Evolutionary conservation across 2,888 invertebrate species (phyloP), one percentile per base, ranked within the genome.

Genomic region (Alcis repandata): DNA sequence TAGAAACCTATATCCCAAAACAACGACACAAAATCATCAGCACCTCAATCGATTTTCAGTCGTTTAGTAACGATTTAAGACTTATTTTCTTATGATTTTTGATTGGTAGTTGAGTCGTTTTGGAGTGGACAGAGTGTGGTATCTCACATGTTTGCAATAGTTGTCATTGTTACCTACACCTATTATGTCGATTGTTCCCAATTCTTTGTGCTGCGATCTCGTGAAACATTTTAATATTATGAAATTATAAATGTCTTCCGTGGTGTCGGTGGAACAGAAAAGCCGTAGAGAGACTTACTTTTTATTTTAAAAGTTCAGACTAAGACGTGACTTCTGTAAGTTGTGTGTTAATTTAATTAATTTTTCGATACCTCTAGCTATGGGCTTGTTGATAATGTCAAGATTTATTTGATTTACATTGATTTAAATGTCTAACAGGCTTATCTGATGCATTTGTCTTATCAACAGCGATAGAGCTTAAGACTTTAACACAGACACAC

Each of bases 151-250:
- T 93, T 93, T 92, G 92, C 87, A 83, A 84, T 88, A 90, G 87
- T 90, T 83, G 91, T 92, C 92, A 93, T 93, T 92, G 93, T 93
- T 92, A 91, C 87, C 84, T 90, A 91, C 80, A 90, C 91, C 89
- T 82, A 91, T 93, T 92, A 92, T 93, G 76, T 66, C 71, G 73
- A 90, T 92, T 93, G 92, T 92, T 91, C 86, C 79, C 76, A 71
- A 64, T 68, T 76, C 76, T 82, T 90, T 90, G 92, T 91, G 84
- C 79, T 71, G 73, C 79, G 84, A 91, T 92, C 91, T 90, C 92
- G 91, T 82, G 91, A 92, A 92, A 92, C 92, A 92, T 92, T 92
- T 92, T 93, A 93, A 93, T 93, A 92, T 92, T 90, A 88, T 89
- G 88, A 91, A 92, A 92, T 92, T 92, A 92, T 92, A 89, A 90